Evolutionary conservation across 2,113 vertebrate species (phyloP), one percentile per base, ranked within the genome.

Genomic region (Pleuronectes platessa): DNA sequence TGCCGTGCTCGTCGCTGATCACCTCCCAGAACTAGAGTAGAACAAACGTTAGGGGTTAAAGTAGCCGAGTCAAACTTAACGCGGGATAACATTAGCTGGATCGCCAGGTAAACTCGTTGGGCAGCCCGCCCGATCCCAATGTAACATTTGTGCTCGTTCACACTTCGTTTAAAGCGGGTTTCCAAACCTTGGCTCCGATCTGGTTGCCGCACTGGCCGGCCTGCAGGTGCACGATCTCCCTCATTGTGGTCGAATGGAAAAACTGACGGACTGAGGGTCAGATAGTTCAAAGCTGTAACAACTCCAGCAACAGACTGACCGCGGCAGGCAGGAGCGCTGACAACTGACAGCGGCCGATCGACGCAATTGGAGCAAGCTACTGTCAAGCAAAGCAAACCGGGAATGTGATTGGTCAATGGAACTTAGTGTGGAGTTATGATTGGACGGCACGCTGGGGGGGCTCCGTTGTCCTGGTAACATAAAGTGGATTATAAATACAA

Each of bases 1-100:
- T 91, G 35, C 90, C 88, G 54, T 91, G 90, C 51, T 91, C 88
- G 61, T 91, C 90, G 56, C 88, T 90, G 14, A 91, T 90, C 0
- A 91, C 90, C 71, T 91, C 90, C 90, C 90, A 91, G 72, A 91
- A 91, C 86, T 91, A 31, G 45, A 15, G 55, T 0, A 70, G 13
- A n/a, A n/a, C 9, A 64, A 27, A 3, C 2, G 14, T 11, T 3
- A 42, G 40, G 40, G 40, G 40, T 64, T 55, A 37, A 42, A 69
- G 21, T 3, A 24, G 15, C 24, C 3, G 23, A 49, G 20, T 58
- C 47, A n/a, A 40, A 21, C 5, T 24, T 2, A 27, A n/a, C 24
- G 2, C 2, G 17, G 3, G 69, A 64, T 56, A 76, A 11, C 51
- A 42, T 71, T 76, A 82, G 71, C 73, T 13, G 3, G 17, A 21